Percentiles rank a stretch among this genome's conserved stretches.
phyloP scores from a whole-genome alignment of 2,888 invertebrate genomes.

The Serrognathus titanus region DNA sequence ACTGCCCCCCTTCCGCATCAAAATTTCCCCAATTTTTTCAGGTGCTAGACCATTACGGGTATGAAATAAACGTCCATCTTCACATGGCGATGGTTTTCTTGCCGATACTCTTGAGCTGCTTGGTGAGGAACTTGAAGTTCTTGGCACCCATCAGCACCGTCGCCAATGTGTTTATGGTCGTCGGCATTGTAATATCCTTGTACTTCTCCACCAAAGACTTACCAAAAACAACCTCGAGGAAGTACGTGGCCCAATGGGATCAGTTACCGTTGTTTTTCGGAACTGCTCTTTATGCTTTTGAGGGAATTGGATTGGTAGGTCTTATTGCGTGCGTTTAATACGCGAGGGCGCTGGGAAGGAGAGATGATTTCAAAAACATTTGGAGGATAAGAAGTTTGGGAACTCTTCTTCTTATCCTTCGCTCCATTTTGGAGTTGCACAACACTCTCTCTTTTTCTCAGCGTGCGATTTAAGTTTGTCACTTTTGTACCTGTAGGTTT shows the following conservation, averaged over 20 bases:
- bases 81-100: constrained; percentile 72
- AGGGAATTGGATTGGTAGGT: constrained; percentile 87
- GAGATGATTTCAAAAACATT: too few relatives aligned
- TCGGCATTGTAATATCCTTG: constrained; percentile 74
- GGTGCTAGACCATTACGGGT: constrained; percentile 66
- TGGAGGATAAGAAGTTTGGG: too few relatives aligned
- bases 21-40: too few relatives aligned
- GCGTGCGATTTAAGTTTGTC: background rate
- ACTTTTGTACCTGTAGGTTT: constrained; percentile 72
- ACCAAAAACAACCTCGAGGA: constrained; percentile 59
- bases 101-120: constrained; percentile 69
- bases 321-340: too few relatives aligned
- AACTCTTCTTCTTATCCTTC: background rate
- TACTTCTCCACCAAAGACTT: constrained; percentile 72
- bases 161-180: constrained; percentile 73
- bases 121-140: constrained; percentile 73
- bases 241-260: constrained; percentile 59
- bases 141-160: constrained; percentile 74
- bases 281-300: constrained; percentile 94
- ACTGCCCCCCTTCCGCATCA: background rate
- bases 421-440: background rate
- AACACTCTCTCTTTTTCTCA: background rate
- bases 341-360: too few relatives aligned
- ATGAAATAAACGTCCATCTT: constrained; percentile 61
- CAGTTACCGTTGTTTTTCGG: constrained; percentile 86